Conservation (phyloP, 2,888 invertebrate genomes). For the Euzetes globulus region DNA sequence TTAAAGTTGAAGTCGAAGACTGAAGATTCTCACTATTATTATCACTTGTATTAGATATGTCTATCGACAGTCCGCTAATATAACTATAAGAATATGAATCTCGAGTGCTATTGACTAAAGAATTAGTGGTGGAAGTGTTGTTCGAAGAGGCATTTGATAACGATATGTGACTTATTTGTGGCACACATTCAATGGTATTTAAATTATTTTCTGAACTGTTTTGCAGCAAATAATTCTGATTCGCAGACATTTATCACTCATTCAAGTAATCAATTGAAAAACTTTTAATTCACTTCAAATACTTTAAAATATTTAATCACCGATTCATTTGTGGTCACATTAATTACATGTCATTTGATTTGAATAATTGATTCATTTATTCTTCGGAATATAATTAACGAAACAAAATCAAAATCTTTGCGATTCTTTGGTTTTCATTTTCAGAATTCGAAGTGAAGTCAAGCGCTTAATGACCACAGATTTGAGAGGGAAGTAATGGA, state of each 20-base stretch:
- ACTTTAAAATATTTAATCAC: background rate
- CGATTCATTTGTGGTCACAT: background rate
- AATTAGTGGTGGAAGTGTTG: constrained; percentile 4
- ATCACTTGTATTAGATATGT: constrained; percentile 11
- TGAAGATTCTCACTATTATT: constrained; percentile 21
- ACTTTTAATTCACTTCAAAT: background rate
- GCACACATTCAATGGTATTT: constrained; percentile 8
- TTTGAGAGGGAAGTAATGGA: background rate
- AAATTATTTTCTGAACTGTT: constrained; percentile 7
- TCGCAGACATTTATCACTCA: constrained; percentile 27
- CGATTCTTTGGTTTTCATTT: too few relatives aligned
- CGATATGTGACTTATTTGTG: constrained; percentile 19
- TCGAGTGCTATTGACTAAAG: constrained; percentile 9
- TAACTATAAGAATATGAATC: constrained; percentile 14
- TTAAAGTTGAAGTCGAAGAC: background rate
- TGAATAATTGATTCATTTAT: background rate
- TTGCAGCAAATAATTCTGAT: constrained; percentile 1
- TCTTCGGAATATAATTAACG: too few relatives aligned
- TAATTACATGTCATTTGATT: background rate
- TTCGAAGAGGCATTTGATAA: constrained; percentile 8
- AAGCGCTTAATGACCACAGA: background rate
- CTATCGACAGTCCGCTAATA: constrained; percentile 1
- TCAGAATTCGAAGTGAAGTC: background rate
- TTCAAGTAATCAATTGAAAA: background rate
- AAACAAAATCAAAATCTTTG: too few relatives aligned